phyloP scores from a whole-genome alignment of 2,888 invertebrate genomes.

The Pocota personata region DNA sequence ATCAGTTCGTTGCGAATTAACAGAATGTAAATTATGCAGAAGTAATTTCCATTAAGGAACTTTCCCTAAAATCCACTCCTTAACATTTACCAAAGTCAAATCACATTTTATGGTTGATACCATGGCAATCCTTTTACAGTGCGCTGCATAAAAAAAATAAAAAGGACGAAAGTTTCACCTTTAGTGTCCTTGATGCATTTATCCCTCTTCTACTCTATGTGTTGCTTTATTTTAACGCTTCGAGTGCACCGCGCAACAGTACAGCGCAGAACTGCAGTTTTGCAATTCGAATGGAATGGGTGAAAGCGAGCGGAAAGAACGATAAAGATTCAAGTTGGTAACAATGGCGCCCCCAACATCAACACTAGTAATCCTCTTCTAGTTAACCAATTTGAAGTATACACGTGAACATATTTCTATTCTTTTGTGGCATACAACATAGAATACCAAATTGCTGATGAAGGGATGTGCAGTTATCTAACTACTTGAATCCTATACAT shows the following conservation, averaged over 20 bases:
- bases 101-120: constrained; percentile 39
- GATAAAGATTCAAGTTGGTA: constrained; percentile 15
- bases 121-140: constrained; percentile 23
- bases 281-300: background rate
- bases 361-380: constrained; percentile 43
- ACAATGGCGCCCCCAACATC: constrained; percentile 18
- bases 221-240: constrained; percentile 1
- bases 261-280: background rate
- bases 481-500: background rate
- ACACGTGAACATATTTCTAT: constrained; percentile 43
- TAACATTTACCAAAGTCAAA: constrained; percentile 48
- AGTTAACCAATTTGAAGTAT: constrained; percentile 50
- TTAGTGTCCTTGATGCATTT: constrained; percentile 60
- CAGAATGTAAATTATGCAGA: constrained; percentile 54
- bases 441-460: constrained; percentile 20
- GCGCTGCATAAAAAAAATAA: background rate
- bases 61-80: constrained; percentile 50
- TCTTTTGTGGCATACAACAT: constrained; percentile 3
- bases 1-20: constrained; percentile 32
- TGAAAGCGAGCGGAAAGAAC: background rate
- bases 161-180: constrained; percentile 42
- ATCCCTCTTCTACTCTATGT: background rate
- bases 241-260: background rate
- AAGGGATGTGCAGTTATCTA: constrained; percentile 7
- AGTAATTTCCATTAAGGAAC: constrained; percentile 57